Conservation (phyloP, 2,113 vertebrate genomes). For the Prolemur simus region DNA sequence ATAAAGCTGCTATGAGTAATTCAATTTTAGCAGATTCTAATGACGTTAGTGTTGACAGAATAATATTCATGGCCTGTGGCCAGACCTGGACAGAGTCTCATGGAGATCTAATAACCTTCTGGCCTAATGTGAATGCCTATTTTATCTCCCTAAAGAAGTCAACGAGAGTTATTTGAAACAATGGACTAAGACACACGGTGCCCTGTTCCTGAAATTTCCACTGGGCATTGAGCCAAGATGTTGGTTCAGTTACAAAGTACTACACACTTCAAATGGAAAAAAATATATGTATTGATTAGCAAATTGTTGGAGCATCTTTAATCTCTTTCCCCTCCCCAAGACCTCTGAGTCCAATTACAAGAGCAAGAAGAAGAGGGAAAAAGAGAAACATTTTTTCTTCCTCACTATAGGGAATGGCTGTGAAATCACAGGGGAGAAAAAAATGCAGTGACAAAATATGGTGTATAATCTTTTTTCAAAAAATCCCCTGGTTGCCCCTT, state of each 20-base stretch:
- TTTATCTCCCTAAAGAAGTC: constrained; percentile 39
- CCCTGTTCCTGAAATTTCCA: constrained; percentile 38
- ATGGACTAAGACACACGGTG: neutral
- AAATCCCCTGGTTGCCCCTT: neutral
- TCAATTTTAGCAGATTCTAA: constrained; percentile 42
- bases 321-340: neutral
- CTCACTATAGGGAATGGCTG: neutral
- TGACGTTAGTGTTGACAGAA: constrained; percentile 43
- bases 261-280: neutral
- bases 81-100: neutral
- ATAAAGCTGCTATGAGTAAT: constrained; percentile 53
- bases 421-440: constrained; percentile 12
- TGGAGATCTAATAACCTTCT: constrained; percentile 50
- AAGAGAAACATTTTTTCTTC: neutral
- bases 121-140: neutral
- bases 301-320: neutral
- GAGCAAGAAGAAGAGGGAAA: neutral
- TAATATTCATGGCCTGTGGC: constrained; percentile 21
- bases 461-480: constrained; percentile 41
- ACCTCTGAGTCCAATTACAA: neutral
- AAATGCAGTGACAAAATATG: neutral
- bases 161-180: constrained; percentile 4
- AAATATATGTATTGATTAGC: neutral
- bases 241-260: neutral
- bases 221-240: neutral